Percentiles rank a stretch among this genome's conserved stretches.
These are phyloP conservation scores for Acridotheres tristis DNA, from an alignment of 2,797 vertebrate genomes.

Conservation along the genomic window DNA sequence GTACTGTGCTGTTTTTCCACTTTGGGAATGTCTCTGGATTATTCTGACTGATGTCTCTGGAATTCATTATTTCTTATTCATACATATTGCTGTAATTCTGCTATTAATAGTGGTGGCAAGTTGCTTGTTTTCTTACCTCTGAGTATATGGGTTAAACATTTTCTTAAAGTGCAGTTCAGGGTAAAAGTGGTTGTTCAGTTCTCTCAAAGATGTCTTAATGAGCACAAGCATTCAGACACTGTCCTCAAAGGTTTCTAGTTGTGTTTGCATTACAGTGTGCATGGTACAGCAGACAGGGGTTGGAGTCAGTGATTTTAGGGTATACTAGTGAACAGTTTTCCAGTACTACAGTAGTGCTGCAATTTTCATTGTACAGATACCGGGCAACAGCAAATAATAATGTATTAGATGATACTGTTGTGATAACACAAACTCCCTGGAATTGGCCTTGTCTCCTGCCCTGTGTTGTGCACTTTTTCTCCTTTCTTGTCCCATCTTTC, in stretches of 20 bases:
- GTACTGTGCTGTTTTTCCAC: background rate
- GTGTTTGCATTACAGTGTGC: background rate
- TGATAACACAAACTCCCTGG: background rate
- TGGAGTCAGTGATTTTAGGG: background rate
- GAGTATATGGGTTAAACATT: background rate
- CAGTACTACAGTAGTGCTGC: background rate
- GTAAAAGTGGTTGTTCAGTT: background rate
- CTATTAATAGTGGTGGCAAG: background rate
- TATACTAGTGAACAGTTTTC: background rate
- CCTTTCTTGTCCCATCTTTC: background rate
- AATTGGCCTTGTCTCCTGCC: background rate
- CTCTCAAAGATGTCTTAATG: background rate
- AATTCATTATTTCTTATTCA: background rate
- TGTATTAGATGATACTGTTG: background rate
- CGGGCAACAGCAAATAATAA: background rate
- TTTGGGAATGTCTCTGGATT: background rate
- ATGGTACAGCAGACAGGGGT: background rate
- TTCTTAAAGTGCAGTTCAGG: background rate
- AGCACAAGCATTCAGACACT: background rate
- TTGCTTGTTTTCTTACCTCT: background rate
- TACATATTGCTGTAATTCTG: background rate
- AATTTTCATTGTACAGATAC: background rate
- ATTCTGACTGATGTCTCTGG: slow-evolving; percentile 18
- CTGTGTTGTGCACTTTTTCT: background rate
- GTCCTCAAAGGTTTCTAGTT: background rate